Percentiles rank a stretch among this genome's conserved stretches.
Conservation (phyloP, 2,888 invertebrate genomes). For the Cordilura impudica region DNA sequence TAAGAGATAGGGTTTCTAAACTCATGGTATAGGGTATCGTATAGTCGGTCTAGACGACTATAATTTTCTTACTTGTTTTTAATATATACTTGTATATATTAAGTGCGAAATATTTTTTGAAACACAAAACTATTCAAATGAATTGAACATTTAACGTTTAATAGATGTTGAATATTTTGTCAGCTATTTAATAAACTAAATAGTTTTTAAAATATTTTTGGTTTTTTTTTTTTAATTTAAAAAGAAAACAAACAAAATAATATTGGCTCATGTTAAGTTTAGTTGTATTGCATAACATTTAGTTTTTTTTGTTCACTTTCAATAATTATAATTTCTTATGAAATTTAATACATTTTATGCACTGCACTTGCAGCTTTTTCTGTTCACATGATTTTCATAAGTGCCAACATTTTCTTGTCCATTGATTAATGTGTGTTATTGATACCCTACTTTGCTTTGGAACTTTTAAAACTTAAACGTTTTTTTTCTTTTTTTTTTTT, state of each 20-base stretch:
- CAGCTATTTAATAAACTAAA: too few relatives aligned
- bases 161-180: slow-evolving; percentile 13
- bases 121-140: not conserved
- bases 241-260: not conserved
- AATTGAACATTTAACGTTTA: slow-evolving; percentile 14
- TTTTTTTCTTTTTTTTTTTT: not conserved
- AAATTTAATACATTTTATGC: not conserved
- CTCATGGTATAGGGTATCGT: too few relatives aligned
- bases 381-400: not conserved
- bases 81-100: too few relatives aligned
- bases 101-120: too few relatives aligned
- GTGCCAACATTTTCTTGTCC: not conserved
- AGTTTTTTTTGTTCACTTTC: not conserved
- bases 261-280: slow-evolving; percentile 11
- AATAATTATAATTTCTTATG: not conserved
- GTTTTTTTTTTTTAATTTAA: slow-evolving; percentile 29
- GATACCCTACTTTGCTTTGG: not conserved
- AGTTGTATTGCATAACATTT: slow-evolving; percentile 32
- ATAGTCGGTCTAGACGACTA: too few relatives aligned
- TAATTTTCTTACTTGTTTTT: too few relatives aligned
- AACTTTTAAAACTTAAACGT: not conserved
- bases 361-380: not conserved
- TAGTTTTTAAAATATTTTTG: slow-evolving; percentile 9
- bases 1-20: too few relatives aligned
- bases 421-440: slow-evolving; percentile 18